Base-by-base conservation (phyloP, 2,797 vertebrate genomes). In the Lepilemur ruficaudatus region DNA sequence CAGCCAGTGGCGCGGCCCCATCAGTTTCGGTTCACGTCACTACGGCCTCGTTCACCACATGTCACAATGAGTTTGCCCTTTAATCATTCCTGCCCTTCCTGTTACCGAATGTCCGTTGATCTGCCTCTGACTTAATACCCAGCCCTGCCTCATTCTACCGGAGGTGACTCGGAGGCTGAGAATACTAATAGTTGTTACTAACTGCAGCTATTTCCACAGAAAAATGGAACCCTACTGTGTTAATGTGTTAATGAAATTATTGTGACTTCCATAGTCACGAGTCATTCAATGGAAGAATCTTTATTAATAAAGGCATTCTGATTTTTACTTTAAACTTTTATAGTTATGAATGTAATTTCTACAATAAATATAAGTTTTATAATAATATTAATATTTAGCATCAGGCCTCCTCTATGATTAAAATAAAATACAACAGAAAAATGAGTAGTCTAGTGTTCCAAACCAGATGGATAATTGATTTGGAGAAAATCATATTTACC, bases 131-230 rank as follows among this genome's bases (percentile, higher is more conserved):
- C 14, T 50, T 32, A 25, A 38, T 0, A 17, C 25, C 2, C 1
- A 28, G 30, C 17, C 28, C 25, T 4, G 11, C 38, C 18, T 12
- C 79, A 0, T 43, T 55, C 57, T 4, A 10, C 23, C 25, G 50
- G 2, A 0, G 15, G 22, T 1, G 30, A n/a, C 14, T 6, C 1
- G n/a, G 23, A n/a, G 15, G 22, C 15, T 17, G 1, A 4, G 13
- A 55, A 81, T 30, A 22, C 23, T 2, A 25, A 79, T 30, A 0
- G 0, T 13, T 78, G 25, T 28, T 41, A 35, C 2, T 32, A 20
- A 25, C 25, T 32, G 0, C 10, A 12, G 57, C 63, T 28, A 1
- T 12, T 30, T n/a, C 43, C 67, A 43, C 4, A n/a, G 2, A n/a
- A 13, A 13, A 38, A 61, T 1, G 2, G 9, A 63, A 48, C 2